A percentile compares a stretch with the other conserved stretches of the same genome.
Conservation (phyloP, 2,888 invertebrate species). For the Apamea monoglypha region DNA sequence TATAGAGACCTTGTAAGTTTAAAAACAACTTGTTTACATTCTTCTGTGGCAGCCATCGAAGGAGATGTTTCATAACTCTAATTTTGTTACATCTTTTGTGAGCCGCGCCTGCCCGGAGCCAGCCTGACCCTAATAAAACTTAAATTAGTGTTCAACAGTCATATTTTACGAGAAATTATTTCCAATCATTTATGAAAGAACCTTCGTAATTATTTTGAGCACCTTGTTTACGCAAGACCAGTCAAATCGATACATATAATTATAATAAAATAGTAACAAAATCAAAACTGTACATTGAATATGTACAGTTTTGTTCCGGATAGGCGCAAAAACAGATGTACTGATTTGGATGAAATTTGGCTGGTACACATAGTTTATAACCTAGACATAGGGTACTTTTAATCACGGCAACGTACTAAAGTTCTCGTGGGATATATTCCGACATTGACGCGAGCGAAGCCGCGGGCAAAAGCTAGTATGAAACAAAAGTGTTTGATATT, state of each 20-base stretch:
- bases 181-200: slow-evolving; percentile 20
- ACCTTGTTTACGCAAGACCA: not conserved
- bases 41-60: slow-evolving; percentile 57
- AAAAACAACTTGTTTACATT: slow-evolving; percentile 70
- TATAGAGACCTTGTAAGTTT: slow-evolving; percentile 62
- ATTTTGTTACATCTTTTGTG: slow-evolving; percentile 70
- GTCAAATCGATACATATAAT: not conserved
- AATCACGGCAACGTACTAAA: not conserved
- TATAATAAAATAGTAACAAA: not conserved
- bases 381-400: not conserved
- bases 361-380: not conserved
- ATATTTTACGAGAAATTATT: slow-evolving; percentile 48
- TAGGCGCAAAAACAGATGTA: not conserved
- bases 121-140: slow-evolving; percentile 76
- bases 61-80: slow-evolving; percentile 68
- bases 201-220: slow-evolving; percentile 9
- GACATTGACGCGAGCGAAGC: not conserved
- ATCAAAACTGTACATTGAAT: not conserved
- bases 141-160: slow-evolving; percentile 66
- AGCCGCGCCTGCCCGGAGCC: slow-evolving; percentile 73
- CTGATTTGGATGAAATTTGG: not conserved
- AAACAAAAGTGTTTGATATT: slow-evolving; percentile 20
- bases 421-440: not conserved
- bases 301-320: not conserved
- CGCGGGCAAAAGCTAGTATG: not conserved